Conservation (phyloP, 1,140 invertebrate species). For the Rhizoglyphus robini region DNA sequence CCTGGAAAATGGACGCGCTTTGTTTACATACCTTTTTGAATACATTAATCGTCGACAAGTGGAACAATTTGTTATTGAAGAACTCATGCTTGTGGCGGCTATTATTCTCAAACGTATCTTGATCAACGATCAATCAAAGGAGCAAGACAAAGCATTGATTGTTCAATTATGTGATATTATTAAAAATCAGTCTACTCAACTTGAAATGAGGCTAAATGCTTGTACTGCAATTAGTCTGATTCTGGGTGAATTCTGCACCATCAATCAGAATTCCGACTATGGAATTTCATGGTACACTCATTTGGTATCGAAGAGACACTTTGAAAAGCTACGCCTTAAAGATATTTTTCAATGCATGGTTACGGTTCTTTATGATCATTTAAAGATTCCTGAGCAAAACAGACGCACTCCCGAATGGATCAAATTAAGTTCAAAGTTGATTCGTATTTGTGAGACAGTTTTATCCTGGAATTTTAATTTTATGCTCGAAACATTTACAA, state of each 20-base stretch:
- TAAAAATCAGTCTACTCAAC: background rate
- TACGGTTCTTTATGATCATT: conserved; percentile 43
- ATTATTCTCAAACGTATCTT: conserved; percentile 71
- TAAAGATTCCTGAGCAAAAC: conserved; percentile 36
- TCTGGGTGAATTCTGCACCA: conserved; percentile 72
- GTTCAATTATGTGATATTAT: background rate
- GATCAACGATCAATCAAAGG: conserved; percentile 48
- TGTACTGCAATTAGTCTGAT: conserved; percentile 64
- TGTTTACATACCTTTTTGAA: conserved; percentile 20
- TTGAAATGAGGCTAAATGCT: conserved; percentile 43
- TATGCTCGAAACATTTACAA: conserved; percentile 33
- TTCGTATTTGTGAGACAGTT: conserved; percentile 56
- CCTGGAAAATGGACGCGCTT: background rate
- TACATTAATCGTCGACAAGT: conserved; percentile 16
- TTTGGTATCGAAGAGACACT: conserved; percentile 62
- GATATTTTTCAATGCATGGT: conserved; percentile 58
- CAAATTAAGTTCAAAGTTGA: conserved; percentile 38
- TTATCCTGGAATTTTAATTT: conserved; percentile 56
- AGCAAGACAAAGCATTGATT: background rate
- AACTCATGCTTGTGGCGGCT: conserved; percentile 49
- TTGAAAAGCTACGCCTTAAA: conserved; percentile 62
- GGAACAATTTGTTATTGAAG: conserved; percentile 35
- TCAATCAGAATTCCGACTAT: conserved; percentile 66
- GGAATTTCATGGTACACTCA: conserved; percentile 74
- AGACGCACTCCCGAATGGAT: conserved; percentile 39